A percentile compares a stretch with the other conserved stretches of the same genome.
phyloP scores from a whole-genome alignment of 2,797 vertebrate genomes.

The Argentina silus region DNA sequence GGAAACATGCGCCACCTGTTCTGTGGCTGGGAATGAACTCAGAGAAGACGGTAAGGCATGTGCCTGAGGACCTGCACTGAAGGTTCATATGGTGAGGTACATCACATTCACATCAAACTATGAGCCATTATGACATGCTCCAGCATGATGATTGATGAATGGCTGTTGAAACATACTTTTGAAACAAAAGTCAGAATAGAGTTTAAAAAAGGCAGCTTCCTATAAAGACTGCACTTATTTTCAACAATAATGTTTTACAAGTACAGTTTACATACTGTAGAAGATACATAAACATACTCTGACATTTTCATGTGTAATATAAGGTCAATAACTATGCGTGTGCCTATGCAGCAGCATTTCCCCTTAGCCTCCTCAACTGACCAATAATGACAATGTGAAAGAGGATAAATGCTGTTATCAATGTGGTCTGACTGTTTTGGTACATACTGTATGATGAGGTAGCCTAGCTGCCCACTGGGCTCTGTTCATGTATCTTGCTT shows the following conservation, averaged over 20 bases:
- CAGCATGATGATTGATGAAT: not conserved
- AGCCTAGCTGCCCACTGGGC: not conserved
- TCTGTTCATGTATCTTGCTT: not conserved
- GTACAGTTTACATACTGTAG: no score
- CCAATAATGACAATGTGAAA: not conserved
- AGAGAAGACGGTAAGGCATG: not conserved
- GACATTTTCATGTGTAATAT: not conserved
- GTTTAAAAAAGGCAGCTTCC: not conserved
- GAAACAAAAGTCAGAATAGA: no score
- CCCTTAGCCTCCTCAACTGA: not conserved
- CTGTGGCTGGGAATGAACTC: slow-evolving; percentile 2
- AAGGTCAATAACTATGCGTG: not conserved
- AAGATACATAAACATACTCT: not conserved
- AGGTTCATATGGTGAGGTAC: not conserved
- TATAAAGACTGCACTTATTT: no score
- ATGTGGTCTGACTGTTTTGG: slow-evolving; percentile 1
- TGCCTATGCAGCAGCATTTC: not conserved
- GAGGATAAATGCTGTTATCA: not conserved
- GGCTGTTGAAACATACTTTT: not conserved
- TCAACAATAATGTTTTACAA: no score
- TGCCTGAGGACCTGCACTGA: not conserved
- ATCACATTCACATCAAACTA: not conserved
- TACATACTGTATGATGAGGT: not conserved
- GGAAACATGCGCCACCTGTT: slow-evolving; percentile 43
- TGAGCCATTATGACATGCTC: not conserved